Evolutionary conservation across 2,888 invertebrate species (phyloP).

Genomic region (Noctua fimbriata): DNA sequence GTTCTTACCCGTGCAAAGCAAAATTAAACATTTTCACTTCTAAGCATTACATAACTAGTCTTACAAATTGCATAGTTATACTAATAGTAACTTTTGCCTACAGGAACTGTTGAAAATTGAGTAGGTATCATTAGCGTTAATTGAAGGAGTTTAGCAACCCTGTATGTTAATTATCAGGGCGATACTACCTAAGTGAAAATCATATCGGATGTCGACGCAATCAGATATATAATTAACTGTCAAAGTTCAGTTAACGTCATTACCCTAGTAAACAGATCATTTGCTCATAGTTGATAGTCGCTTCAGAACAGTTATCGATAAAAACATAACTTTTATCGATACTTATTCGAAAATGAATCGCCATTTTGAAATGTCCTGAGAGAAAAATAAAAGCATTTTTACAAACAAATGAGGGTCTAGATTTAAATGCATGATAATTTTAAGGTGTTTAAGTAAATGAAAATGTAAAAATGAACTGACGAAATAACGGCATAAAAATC

Average conservation of each 20-base stretch:
- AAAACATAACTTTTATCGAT: slow-evolving; percentile 24
- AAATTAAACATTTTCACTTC: neutral
- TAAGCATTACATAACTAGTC: neutral
- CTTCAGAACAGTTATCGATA: slow-evolving; percentile 8
- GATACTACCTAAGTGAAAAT: slow-evolving; percentile 37
- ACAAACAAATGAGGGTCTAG: slow-evolving; percentile 69
- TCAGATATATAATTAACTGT: slow-evolving; percentile 56
- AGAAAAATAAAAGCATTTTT: neutral
- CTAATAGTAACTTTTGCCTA: neutral
- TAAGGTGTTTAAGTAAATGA: slow-evolving; percentile 59
- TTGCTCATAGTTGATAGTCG: slow-evolving; percentile 7
- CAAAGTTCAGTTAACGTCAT: slow-evolving; percentile 52
- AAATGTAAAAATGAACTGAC: slow-evolving; percentile 74
- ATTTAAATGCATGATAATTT: slow-evolving; percentile 61
- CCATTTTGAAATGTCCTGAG: slow-evolving; percentile 29
- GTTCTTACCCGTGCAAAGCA: neutral
- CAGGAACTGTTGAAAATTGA: neutral
- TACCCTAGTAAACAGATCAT: slow-evolving; percentile 16
- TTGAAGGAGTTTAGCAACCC: slow-evolving; percentile 41
- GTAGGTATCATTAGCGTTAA: slow-evolving; percentile 37
- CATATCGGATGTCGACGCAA: slow-evolving; percentile 56
- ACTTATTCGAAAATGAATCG: slow-evolving; percentile 1
- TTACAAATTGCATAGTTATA: neutral
- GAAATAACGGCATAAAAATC: slow-evolving; percentile 70
- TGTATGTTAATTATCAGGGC: slow-evolving; percentile 42